A percentile compares a stretch with the other conserved stretches of the same genome.
These are phyloP conservation scores for Nerophis ophidion DNA, from an alignment of 2,113 vertebrate genomes.

Conservation along the genomic window DNA sequence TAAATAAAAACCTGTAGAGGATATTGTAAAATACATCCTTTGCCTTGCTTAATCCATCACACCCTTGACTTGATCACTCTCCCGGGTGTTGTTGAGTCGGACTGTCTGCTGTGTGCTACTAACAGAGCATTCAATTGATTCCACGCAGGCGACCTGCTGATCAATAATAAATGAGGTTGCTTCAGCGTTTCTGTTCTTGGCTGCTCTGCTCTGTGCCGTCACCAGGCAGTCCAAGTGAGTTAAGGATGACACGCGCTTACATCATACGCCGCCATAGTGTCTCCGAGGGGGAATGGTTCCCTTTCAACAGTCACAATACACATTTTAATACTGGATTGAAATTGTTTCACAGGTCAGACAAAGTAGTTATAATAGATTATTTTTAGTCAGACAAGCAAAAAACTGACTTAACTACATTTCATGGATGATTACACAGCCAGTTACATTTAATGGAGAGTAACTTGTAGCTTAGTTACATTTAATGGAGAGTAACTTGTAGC, in stretches of 20 bases:
- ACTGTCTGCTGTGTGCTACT: slow-evolving; percentile 21
- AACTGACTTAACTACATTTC: too few species aligned
- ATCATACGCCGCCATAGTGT: not conserved
- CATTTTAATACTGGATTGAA: too few species aligned
- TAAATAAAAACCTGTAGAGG: too few species aligned
- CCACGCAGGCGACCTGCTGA: slow-evolving; percentile 24
- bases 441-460: too few species aligned
- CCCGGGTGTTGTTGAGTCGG: slow-evolving; percentile 27
- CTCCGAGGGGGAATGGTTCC: not conserved
- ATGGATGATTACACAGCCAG: too few species aligned
- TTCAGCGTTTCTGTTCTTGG: slow-evolving; percentile 16
- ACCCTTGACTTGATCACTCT: slow-evolving; percentile 19
- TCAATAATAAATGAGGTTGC: slow-evolving; percentile 40
- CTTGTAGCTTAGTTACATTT: too few species aligned
- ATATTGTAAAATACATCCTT: not conserved
- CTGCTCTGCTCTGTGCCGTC: slow-evolving; percentile 12
- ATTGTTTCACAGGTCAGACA: too few species aligned
- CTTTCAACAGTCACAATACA: not conserved
- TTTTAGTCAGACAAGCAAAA: too few species aligned
- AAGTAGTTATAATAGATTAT: too few species aligned
- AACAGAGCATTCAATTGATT: slow-evolving; percentile 42
- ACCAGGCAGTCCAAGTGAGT: slow-evolving; percentile 3
- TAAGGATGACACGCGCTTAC: slow-evolving; percentile 2
- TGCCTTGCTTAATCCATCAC: slow-evolving; percentile 11
- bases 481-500: too few species aligned